A percentile compares a stretch with the other conserved stretches of the same genome.
Conservation (phyloP, 2,797 vertebrate species). For the Sparus aurata region DNA sequence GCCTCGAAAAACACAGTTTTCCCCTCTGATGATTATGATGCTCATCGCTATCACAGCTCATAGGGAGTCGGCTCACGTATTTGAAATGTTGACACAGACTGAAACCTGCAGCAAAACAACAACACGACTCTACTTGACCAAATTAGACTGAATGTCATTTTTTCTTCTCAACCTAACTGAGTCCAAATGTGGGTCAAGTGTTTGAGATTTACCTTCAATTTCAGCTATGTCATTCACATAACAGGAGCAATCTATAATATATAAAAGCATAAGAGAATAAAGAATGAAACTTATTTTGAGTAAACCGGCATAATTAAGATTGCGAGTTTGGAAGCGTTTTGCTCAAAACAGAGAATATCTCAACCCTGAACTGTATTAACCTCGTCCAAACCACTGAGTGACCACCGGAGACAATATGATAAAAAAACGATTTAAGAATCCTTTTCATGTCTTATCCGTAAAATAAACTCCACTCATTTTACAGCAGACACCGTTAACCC, state of each 20-base stretch:
- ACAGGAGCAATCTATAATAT: background rate
- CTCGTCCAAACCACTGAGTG: too few relatives aligned
- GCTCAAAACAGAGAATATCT: background rate
- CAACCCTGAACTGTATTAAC: too few relatives aligned
- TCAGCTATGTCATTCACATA: too few relatives aligned
- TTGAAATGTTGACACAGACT: background rate
- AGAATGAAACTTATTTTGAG: background rate
- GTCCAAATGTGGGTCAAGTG: background rate
- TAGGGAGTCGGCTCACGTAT: background rate
- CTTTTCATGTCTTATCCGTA: too few relatives aligned
- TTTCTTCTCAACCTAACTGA: background rate
- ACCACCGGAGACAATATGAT: too few relatives aligned
- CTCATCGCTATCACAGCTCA: background rate
- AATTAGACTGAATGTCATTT: background rate
- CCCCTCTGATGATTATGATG: background rate
- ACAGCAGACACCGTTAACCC: too few relatives aligned
- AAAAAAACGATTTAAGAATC: too few relatives aligned
- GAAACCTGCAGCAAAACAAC: background rate
- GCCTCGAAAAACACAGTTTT: background rate
- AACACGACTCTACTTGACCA: background rate
- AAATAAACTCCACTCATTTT: too few relatives aligned
- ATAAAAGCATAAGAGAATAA: background rate
- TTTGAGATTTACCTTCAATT: too few relatives aligned
- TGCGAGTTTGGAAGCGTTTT: background rate
- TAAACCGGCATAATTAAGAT: background rate